Base-by-base conservation (phyloP, 2,888 invertebrate genomes). In the Bombyx huttoni region DNA sequence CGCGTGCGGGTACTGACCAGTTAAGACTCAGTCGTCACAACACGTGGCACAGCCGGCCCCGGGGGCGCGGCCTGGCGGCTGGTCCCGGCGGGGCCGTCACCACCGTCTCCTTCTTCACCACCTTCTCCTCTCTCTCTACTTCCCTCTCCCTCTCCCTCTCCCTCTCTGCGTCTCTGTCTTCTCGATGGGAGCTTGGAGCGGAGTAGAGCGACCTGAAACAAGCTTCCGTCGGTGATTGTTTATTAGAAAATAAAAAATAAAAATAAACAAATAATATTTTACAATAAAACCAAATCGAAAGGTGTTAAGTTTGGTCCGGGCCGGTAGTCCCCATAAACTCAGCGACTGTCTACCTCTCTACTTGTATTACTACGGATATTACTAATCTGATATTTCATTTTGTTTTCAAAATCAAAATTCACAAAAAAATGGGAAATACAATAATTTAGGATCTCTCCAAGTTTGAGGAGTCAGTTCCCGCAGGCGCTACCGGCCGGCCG, bases 1-100 rank as follows among this genome's bases (percentile, higher is more conserved):
- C n/a, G n/a, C n/a, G 24, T 24, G 24, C 24, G 24, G 24, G 3
- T 24, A 61, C 81, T 78, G 51, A 88, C 87, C 87, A 83, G 77
- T 84, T 81, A 40, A 80, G 75, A 68, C 83, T 86, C 75, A 87
- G 77, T 67, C 85, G 89, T 89, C 89, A 89, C 89, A 89, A 89
- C 78, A 89, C 77, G 50, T 87, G 87, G 68, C 89, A 89, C 34
- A 89, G 73, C 47, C 87, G 73, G 7, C 74, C 84, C 61, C 75
- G 62, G 81, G 85, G 58, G 81, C 89, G 40, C 62, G 65, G 63
- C 55, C 75, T 72, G 59, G 66, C 59, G 66, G 66, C 53, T 58
- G 24, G 24, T 24, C 24, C 67, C 47, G 51, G 60, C 13, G 63
- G 65, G 9, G 65, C 53, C 13, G 53, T 56, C 48, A 53, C 54